Evolutionary conservation across 1,140 invertebrate genomes (phyloP).

Genomic region (Zaprionus ornatus): DNA sequence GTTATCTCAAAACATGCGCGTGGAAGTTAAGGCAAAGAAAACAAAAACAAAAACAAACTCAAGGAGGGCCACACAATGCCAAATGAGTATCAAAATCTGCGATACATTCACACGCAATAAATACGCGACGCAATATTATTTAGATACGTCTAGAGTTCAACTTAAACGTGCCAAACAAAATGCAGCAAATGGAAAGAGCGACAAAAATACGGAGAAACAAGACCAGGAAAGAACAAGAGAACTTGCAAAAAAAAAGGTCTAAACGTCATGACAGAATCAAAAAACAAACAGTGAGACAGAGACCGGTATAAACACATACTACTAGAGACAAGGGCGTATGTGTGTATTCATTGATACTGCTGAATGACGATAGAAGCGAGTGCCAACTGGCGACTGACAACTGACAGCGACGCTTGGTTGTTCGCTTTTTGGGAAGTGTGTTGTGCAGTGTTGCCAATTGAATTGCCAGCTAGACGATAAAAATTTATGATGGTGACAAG

Average conservation of each 20-base stretch:
- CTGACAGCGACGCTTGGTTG: background rate
- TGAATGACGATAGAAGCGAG: slow-evolving; percentile 10
- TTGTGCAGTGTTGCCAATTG: slow-evolving; percentile 47
- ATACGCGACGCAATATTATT: slow-evolving; percentile 57
- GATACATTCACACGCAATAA: slow-evolving; percentile 37
- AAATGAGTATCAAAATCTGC: slow-evolving; percentile 22
- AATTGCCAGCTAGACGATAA: slow-evolving; percentile 61
- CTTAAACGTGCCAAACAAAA: slow-evolving; percentile 40
- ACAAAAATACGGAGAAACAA: no score
- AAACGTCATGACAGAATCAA: slow-evolving; percentile 10
- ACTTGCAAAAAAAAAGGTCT: slow-evolving; percentile 1
- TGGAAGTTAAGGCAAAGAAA: slow-evolving; percentile 27
- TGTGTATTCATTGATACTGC: slow-evolving; percentile 3
- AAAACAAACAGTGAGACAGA: slow-evolving; percentile 1
- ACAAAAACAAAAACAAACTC: slow-evolving; percentile 24
- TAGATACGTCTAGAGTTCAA: slow-evolving; percentile 38
- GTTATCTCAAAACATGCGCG: slow-evolving; percentile 64
- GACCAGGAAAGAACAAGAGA: background rate
- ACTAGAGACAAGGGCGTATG: background rate
- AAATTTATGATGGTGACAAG: slow-evolving; percentile 60
- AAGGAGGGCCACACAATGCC: slow-evolving; percentile 6
- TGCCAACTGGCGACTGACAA: background rate
- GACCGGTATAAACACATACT: background rate
- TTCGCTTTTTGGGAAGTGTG: slow-evolving; percentile 41
- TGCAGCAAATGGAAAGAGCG: background rate